Percentiles rank a stretch among this genome's conserved stretches.
Evolutionary conservation across 2,113 vertebrate species (phyloP).

Genomic region (Sorex fumeus): DNA sequence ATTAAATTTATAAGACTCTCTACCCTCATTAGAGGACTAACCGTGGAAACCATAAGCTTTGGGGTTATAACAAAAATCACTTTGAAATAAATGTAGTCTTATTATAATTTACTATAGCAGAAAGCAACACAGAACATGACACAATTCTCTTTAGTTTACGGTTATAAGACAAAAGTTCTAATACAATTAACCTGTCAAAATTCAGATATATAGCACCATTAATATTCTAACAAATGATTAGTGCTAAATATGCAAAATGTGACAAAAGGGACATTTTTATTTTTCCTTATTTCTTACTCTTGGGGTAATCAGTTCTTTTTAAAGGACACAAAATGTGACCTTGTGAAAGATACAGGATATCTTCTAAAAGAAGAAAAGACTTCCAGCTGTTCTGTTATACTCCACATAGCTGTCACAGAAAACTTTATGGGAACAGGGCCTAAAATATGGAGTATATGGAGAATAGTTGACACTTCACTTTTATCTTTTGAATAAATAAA

Average conservation of each 20-base stretch:
- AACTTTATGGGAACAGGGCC: background rate
- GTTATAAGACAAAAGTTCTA: constrained; percentile 1
- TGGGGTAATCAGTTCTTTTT: background rate
- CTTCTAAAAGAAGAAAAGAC: background rate
- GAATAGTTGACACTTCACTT: rapidly evolving
- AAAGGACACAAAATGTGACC: constrained; percentile 15
- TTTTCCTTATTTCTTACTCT: background rate
- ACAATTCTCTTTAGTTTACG: constrained; percentile 46
- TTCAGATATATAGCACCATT: background rate
- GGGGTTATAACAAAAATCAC: constrained; percentile 85
- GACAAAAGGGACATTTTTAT: background rate
- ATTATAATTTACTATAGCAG: constrained; percentile 80
- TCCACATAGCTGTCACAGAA: background rate
- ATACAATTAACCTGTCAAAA: constrained; percentile 43
- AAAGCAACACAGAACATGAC: constrained; percentile 58
- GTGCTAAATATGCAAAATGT: background rate
- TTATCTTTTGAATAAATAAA: background rate
- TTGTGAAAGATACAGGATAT: background rate
- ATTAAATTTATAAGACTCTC: constrained; percentile 91
- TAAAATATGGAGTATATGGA: background rate
- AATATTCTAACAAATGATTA: constrained; percentile 34
- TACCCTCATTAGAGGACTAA: constrained; percentile 88
- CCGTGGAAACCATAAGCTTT: constrained; percentile 84
- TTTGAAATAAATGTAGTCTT: constrained; percentile 85
- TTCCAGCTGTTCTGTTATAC: background rate